Percentiles rank a stretch among this genome's conserved stretches.
Conservation (phyloP, 2,888 invertebrate genomes). For the Melanchra persicariae region DNA sequence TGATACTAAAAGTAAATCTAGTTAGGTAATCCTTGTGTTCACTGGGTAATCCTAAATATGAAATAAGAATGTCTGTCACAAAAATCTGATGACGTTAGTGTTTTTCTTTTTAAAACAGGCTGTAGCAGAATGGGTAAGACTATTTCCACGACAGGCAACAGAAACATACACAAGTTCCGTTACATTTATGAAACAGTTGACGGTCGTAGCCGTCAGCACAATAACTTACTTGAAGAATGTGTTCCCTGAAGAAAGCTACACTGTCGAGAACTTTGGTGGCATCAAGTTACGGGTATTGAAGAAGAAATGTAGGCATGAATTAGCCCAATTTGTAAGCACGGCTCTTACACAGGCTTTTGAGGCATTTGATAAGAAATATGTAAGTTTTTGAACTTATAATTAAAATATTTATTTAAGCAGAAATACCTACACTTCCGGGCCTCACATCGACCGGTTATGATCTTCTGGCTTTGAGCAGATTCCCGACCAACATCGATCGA, state of each 20-base stretch:
- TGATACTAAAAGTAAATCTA: not conserved
- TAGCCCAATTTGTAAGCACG: slow-evolving; percentile 81
- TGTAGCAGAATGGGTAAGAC: slow-evolving; percentile 78
- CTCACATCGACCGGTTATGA: too few species aligned
- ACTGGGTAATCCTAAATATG: not conserved
- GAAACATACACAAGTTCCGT: slow-evolving; percentile 83
- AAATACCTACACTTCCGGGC: too few species aligned
- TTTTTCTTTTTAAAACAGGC: slow-evolving; percentile 68
- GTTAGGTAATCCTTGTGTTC: not conserved
- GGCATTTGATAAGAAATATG: slow-evolving; percentile 86
- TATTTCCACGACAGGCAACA: slow-evolving; percentile 80
- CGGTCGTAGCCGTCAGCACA: slow-evolving; percentile 80
- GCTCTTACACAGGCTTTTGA: slow-evolving; percentile 82
- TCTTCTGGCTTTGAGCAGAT: not conserved
- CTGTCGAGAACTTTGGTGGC: slow-evolving; percentile 76
- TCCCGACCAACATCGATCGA: too few species aligned
- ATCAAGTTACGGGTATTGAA: slow-evolving; percentile 78
- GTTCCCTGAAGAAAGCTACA: slow-evolving; percentile 80
- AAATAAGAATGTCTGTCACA: not conserved
- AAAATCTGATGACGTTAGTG: not conserved
- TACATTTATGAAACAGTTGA: slow-evolving; percentile 85
- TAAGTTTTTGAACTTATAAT: slow-evolving; percentile 64
- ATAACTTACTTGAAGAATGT: slow-evolving; percentile 80
- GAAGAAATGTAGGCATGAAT: slow-evolving; percentile 78
- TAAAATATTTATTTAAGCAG: not conserved